phyloP scores from a whole-genome alignment of 2,888 invertebrate species.

The Perizoma affinitatum region DNA sequence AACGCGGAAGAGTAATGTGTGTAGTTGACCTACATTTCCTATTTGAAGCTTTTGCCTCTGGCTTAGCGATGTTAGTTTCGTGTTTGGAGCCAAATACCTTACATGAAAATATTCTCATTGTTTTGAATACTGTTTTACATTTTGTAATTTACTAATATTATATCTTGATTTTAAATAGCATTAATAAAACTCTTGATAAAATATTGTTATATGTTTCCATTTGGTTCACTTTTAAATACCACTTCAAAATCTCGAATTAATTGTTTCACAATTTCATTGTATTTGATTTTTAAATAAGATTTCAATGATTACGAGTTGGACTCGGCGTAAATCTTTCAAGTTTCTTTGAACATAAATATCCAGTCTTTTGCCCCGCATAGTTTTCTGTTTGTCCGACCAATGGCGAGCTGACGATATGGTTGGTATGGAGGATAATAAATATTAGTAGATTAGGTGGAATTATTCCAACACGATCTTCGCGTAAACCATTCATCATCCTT shows the following conservation, averaged over 20 bases:
- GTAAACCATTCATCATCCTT: constrained; percentile 33
- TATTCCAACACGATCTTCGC: constrained; percentile 29
- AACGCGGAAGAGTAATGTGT: constrained; percentile 19
- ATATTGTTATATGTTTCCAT: too few species aligned
- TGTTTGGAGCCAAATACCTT: constrained; percentile 6
- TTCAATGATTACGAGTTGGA: constrained; percentile 30
- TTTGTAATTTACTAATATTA: too few species aligned
- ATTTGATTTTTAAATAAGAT: constrained; percentile 33
- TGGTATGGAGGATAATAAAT: constrained; percentile 34
- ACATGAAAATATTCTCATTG: constrained; percentile 7
- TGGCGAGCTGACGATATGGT: constrained; percentile 25
- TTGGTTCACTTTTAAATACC: not conserved
- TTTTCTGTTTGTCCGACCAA: constrained; percentile 36
- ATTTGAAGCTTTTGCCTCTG: constrained; percentile 14
- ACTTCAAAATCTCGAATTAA: not conserved
- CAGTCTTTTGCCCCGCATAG: constrained; percentile 24
- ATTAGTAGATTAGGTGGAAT: constrained; percentile 33
- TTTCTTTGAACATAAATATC: constrained; percentile 38
- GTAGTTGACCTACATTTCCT: constrained; percentile 23
- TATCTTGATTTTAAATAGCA: too few species aligned
- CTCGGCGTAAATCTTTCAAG: constrained; percentile 33
- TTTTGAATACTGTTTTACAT: not conserved
- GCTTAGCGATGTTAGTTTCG: constrained; percentile 5
- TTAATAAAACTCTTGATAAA: too few species aligned
- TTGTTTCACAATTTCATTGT: constrained; percentile 19